phyloP scores from a whole-genome alignment of 2,797 vertebrate genomes.

The Anabacerthia variegaticeps region DNA sequence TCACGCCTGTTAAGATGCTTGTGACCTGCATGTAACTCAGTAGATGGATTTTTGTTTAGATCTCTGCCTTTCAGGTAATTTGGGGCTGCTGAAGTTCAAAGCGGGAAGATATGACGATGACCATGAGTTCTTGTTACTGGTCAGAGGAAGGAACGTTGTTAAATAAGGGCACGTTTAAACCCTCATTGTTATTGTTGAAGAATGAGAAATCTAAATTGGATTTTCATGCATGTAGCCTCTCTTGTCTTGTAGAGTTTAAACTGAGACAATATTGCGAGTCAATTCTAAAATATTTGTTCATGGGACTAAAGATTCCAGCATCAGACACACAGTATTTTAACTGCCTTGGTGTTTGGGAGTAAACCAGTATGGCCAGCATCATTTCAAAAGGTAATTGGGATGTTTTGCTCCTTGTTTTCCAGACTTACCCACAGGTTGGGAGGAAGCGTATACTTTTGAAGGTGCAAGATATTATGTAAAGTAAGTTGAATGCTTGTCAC shows the following conservation, averaged over 20 bases:
- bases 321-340: neutral
- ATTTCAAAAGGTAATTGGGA: slow-evolving; percentile 34
- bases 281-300: neutral
- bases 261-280: neutral
- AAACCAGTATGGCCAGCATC: neutral
- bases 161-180: neutral
- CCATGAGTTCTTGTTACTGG: neutral
- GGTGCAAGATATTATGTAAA: slow-evolving; percentile 98
- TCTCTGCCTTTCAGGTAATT: neutral
- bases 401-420: slow-evolving; percentile 60
- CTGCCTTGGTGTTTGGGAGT: neutral
- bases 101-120: neutral
- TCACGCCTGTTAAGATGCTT: neutral
- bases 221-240: neutral
- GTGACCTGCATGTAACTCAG: neutral
- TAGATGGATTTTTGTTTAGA: neutral
- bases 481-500: slow-evolving; percentile 79
- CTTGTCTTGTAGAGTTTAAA: neutral
- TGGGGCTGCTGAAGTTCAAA: neutral
- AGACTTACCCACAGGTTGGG: slow-evolving; percentile 98
- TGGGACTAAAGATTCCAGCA: neutral
- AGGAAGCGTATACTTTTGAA: slow-evolving; percentile 97
- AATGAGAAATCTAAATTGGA: neutral
- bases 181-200: neutral
- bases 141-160: neutral